These are phyloP conservation scores for Neopelma chrysocephalum DNA, from an alignment of 2,797 vertebrate species.

Conservation along the genomic window DNA sequence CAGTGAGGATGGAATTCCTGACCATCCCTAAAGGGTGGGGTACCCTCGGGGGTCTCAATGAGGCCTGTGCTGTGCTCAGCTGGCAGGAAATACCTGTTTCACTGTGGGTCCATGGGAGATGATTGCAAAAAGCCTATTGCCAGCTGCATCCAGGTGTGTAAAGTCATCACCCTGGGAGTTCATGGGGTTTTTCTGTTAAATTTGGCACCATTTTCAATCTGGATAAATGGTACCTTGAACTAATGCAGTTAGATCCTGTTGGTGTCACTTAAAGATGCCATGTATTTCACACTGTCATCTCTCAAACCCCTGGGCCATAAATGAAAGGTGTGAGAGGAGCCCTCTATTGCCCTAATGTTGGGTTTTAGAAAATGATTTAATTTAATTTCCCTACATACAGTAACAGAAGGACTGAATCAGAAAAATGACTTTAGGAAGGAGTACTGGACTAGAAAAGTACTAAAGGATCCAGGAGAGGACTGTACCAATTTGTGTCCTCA, in stretches of 20 bases:
- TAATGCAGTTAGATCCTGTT: not conserved
- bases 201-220: not conserved
- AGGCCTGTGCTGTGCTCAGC: not conserved
- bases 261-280: not conserved
- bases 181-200: not conserved
- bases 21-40: no score
- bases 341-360: not conserved
- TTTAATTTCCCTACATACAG: not conserved
- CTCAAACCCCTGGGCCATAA: not conserved
- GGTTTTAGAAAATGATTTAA: not conserved
- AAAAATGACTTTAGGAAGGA: not conserved
- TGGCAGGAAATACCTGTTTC: not conserved
- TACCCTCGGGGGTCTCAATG: no score
- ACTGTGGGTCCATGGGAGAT: not conserved
- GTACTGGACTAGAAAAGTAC: not conserved
- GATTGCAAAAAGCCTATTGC: not conserved
- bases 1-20: not conserved
- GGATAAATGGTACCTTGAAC: not conserved
- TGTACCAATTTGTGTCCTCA: not conserved
- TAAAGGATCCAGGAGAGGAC: not conserved
- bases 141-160: accelerated
- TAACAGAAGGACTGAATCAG: not conserved
- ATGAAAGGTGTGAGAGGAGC: not conserved
- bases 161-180: no score
- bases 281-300: not conserved